Base-by-base conservation (phyloP, 2,888 invertebrate species). In the Chaetogeoica ovagalla region DNA sequence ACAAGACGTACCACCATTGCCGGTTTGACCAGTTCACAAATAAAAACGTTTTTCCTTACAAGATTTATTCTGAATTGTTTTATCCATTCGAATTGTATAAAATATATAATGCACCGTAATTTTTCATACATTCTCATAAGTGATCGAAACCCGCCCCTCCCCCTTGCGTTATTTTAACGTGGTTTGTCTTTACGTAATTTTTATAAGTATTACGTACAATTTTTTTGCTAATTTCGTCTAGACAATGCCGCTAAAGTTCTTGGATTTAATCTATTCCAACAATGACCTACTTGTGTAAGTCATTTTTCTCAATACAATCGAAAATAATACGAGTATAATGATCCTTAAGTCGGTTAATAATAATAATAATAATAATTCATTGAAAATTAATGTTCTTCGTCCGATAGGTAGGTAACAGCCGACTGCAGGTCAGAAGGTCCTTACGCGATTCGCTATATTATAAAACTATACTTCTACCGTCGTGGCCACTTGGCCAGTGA, bases 381-480 rank as follows among this genome's bases (percentile, higher is more conserved):
- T 52, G 52, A 2, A 30, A 73, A 73, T 62, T 48, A 62, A 73
- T 73, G 52, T 52, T 63, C 63, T 52, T 9, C n/a, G 37, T 73
- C 73, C 30, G 23, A 66, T 23, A 57, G 39, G 52, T 52, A 63
- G 39, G 62, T 52, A 63, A 74, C 37, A 30, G 30, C 30, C 30
- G 30, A 30, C 30, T 30, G 30, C 30, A 55, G 74, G 75, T 75
- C 75, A 75, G 66, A 57, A 75, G 65, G 75, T 75, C 57, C 65
- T 52, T n/a, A 21, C 63, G 52, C 19, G 19, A 48, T 43, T 7
- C 43, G 7, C 48, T 4, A 4, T 30, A 15, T 48, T 39, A 39
- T 39, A 39, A 39, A 6, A 48, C 13, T 30, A 30, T 30, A 30
- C 30, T 4, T 30, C 37, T 52, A 63, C 37, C 73, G 30, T 59